Base-by-base conservation (phyloP, 2,113 vertebrate species). In the Leuciscus idus region DNA sequence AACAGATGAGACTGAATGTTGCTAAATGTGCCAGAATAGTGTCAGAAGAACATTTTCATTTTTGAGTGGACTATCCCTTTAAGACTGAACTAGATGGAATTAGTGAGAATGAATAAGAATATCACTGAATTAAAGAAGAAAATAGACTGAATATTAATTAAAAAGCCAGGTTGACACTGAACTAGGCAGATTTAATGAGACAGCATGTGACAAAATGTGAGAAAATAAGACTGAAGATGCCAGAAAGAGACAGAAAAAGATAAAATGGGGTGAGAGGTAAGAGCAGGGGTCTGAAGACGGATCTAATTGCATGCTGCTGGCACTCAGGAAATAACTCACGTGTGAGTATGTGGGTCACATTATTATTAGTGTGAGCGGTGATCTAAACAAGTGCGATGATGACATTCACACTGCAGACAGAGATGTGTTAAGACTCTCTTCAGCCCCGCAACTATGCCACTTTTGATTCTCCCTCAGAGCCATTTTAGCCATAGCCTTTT, bases 341-440 rank as follows among this genome's bases (percentile, higher is more conserved):
- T 87, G 91, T 21, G 52, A 74, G 84, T 68, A 93, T 93, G 17
- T 93, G 88, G 91, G 92, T 92, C 91, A 91, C 85, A 33, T 26
- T 94, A 93, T 94, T 94, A 91, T 92, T 91, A 91, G 88, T 80
- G 88, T 59, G 76, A 90, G 36, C 83, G 62, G 62, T 88, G 89
- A 91, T 87, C 90, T 92, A 93, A 92, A 94, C 90, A 92, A 89
- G 88, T 72, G 78, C 82, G 59, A 19, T 61, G 88, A 90, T 84
- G 88, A 91, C 75, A 90, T 87, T 84, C 62, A 57, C 43, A 80
- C 79, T 76, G 57, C 84, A 76, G 30, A 52, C 84, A 84, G 43
- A 87, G 55, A 48, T 28, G 84, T 72, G 83, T 87, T 85, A 72
- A 57, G 52, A 85, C 13, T 62, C 30, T 62, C 68, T 81, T 68